Percentiles rank a stretch among this genome's conserved stretches.
These are phyloP conservation scores for Ruditapes philippinarum DNA, from an alignment of 1,140 invertebrate genomes.

Conservation along the genomic window DNA sequence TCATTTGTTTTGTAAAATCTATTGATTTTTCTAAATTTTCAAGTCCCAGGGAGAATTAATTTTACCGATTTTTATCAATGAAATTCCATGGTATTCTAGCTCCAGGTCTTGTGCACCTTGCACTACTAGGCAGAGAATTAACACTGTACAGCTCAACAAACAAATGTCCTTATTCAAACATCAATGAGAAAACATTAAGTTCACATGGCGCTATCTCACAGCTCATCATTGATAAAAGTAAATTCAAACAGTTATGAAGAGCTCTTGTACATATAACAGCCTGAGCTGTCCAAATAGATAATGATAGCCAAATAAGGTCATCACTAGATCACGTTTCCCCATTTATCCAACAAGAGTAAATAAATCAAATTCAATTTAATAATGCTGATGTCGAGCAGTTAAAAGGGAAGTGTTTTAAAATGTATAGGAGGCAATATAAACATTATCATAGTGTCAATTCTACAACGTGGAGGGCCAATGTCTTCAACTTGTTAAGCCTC, in stretches of 20 bases:
- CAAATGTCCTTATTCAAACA: not conserved
- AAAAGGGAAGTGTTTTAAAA: not conserved
- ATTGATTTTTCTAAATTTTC: too few relatives aligned
- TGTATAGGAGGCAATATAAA: slow-evolving; percentile 31
- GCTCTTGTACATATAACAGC: slow-evolving; percentile 7
- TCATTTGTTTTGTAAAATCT: too few relatives aligned
- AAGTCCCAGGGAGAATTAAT: too few relatives aligned
- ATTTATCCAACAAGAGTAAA: slow-evolving; percentile 2
- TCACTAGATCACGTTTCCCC: not conserved
- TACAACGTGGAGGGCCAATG: not conserved
- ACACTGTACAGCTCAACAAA: not conserved
- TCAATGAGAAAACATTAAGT: slow-evolving; percentile 12
- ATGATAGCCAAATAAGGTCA: slow-evolving; percentile 31
- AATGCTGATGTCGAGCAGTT: not conserved
- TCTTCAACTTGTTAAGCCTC: not conserved
- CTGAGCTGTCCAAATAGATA: slow-evolving; percentile 11
- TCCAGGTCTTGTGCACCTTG: not conserved
- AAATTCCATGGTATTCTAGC: not conserved
- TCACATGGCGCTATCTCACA: slow-evolving; percentile 8
- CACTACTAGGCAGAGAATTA: not conserved
- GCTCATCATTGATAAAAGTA: slow-evolving; percentile 31
- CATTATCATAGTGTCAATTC: slow-evolving; percentile 26
- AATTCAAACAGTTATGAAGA: slow-evolving; percentile 12
- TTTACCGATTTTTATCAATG: not conserved
- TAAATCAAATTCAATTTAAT: slow-evolving; percentile 32